Base-by-base conservation (phyloP, 2,888 invertebrate species). In the Coremacera marginata region DNA sequence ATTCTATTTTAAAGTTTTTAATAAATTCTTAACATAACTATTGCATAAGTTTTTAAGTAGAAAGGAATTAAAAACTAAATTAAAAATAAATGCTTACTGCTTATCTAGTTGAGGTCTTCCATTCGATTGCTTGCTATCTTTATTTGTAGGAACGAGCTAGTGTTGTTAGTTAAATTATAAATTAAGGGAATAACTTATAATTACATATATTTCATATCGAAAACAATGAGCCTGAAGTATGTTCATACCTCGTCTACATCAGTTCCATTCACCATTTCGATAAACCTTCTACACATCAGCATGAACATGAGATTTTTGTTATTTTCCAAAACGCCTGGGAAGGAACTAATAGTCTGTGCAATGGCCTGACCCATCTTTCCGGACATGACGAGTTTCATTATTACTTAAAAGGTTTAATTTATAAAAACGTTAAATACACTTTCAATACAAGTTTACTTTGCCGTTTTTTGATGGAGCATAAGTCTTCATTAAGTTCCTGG, bases 321-420 rank as follows among this genome's bases (percentile, higher is more conserved):
- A 77, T 93, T 92, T 89, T 98, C 97, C 86, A 99, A 91, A 80
- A 99, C 92, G n/a, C 95, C 96, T 4, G 99, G 98, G 91, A 97
- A 98, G 82, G 96, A 91, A 84, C 94, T 93, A 88, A 94, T 94
- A 78, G 98, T 97, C 83, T 94, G 91, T 86, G 96, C 96, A 86
- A 98, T 96, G 80, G 98, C 98, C 90, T 98, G 98, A 74, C 98
- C 96, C 93, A 99, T 96, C 83, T 96, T 93, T 5, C 99, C 99
- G 77, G 94, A 92, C 89, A 98, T 91, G 86, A 99, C 95, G 88
- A 98, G 91, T 90, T 95, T 95, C 86, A 97, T 94, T 89, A 99
- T 97, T 91, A 94, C 98, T 98, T 90, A 89, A 76, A 81, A 81
- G 79, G 75, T 80, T 73, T 75, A 9, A 60, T 19, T 67, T 14